Percentiles rank a stretch among this genome's conserved stretches.
phyloP scores from a whole-genome alignment of 2,113 vertebrate species.

The Pterocles orientalis region DNA sequence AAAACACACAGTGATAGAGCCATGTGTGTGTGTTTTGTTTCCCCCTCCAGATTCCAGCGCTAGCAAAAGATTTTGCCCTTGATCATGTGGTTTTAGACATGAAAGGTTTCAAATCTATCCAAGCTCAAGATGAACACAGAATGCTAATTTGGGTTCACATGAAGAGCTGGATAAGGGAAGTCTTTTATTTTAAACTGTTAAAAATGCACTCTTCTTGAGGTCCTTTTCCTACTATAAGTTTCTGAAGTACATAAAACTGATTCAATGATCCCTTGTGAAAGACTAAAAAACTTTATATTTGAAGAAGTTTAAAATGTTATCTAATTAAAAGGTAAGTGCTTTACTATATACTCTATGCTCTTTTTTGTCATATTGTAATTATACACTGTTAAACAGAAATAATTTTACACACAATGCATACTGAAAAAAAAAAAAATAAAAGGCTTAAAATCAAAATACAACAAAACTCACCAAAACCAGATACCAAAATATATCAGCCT shows the following conservation, averaged over 20 bases:
- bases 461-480: not conserved
- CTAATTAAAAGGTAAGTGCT: not conserved
- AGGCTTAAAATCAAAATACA: not conserved
- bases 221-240: not conserved
- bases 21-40: not conserved
- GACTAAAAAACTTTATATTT: not conserved
- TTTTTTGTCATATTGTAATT: not conserved
- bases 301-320: not conserved
- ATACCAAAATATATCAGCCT: not conserved
- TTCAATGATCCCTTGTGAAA: not conserved
- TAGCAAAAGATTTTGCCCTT: constrained; percentile 64
- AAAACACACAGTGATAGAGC: constrained; percentile 45
- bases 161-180: constrained; percentile 24
- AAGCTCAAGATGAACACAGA: constrained; percentile 46
- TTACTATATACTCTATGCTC: not conserved
- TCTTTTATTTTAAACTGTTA: constrained; percentile 63
- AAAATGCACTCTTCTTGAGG: constrained; percentile 14
- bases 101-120: constrained; percentile 62
- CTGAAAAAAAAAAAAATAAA: not conserved
- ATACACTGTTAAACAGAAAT: not conserved
- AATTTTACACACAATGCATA: not conserved
- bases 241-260: not conserved
- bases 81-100: constrained; percentile 64
- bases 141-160: constrained; percentile 59
- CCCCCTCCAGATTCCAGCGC: constrained; percentile 23